Evolutionary conservation across 2,888 invertebrate genomes (phyloP), one percentile per base, ranked within the genome.

Genomic region (Spisula solida): DNA sequence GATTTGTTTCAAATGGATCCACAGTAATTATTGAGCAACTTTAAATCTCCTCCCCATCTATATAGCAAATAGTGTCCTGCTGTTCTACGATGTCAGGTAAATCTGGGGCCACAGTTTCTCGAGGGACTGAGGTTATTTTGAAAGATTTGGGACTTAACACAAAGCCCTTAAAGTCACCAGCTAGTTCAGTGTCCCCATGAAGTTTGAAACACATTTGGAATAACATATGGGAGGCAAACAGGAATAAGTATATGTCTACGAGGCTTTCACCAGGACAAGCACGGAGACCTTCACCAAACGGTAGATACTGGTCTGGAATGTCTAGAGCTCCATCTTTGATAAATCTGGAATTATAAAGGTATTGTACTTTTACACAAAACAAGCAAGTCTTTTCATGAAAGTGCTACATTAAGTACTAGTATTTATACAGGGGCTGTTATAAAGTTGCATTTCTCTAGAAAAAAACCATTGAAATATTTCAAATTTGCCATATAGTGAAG

Each of bases 191-290:
- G 5, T 85, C 82, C 0, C 86, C 78, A 2, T 85, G 81, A 5
- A 92, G 90, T 78, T 87, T 90, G 70, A 95, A 87, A 25, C 66
- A 87, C 25, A 94, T 78, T 87, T 95, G 94, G 86, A 95, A 94
- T 85, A 95, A 90, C 66, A 95, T 83, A 78, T 92, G 89, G 20
- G 94, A 90, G 81, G 94, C 93, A 88, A 95, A 94, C n/a, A 95
- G 90, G 88, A 95, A 95, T 14, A 95, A 86, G 48, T 93, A 85
- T 1, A 94, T 90, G n/a, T 95, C 94, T 0, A 94, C 94, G 31
- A 95, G 88, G 81, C 93, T 93, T 79, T 95, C 94, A 12, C 95
- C 95, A 0, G 95, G 94, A 88, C 95, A 95, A 10, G 92, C 88
- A 25, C 95, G 90, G 4, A 90, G 78, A 10, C 95, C 95, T 4